These are phyloP conservation scores for Rostratula benghalensis DNA, from an alignment of 2,113 vertebrate genomes.

Conservation along the genomic window DNA sequence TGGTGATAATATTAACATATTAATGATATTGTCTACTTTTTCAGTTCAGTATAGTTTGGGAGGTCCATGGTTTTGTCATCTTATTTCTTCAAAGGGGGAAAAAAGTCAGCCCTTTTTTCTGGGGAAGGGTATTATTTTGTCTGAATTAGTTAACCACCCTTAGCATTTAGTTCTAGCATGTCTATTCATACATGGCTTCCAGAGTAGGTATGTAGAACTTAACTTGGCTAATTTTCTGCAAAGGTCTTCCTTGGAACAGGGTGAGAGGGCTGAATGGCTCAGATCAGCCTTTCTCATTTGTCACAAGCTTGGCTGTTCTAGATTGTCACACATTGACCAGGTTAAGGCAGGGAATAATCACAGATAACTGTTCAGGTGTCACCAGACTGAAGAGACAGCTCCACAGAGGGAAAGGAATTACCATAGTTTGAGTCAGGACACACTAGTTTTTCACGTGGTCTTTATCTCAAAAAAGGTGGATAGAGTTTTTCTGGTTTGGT, in stretches of 20 bases:
- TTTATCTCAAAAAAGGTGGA: background rate
- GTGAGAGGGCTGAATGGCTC: background rate
- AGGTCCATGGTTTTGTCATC: background rate
- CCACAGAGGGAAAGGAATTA: background rate
- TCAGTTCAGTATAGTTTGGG: background rate
- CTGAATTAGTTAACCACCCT: background rate
- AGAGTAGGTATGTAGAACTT: background rate
- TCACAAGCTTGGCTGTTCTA: background rate
- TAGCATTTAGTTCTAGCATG: background rate
- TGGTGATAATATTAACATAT: background rate
- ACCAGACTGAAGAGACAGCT: background rate
- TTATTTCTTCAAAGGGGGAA: background rate
- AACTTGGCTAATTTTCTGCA: background rate
- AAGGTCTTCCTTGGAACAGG: background rate
- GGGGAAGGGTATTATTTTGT: background rate
- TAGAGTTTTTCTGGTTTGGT: background rate
- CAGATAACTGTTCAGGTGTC: fast-evolving
- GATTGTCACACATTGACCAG: background rate
- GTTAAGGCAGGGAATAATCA: background rate
- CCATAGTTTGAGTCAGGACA: background rate
- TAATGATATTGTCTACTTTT: background rate
- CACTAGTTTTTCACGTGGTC: background rate
- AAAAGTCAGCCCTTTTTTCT: background rate
- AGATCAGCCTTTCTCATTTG: background rate
- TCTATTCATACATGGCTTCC: background rate